Percentiles rank a stretch among this genome's conserved stretches.
Evolutionary conservation across 1,140 invertebrate species (phyloP).

Genomic region (Plectus sambesii): DNA sequence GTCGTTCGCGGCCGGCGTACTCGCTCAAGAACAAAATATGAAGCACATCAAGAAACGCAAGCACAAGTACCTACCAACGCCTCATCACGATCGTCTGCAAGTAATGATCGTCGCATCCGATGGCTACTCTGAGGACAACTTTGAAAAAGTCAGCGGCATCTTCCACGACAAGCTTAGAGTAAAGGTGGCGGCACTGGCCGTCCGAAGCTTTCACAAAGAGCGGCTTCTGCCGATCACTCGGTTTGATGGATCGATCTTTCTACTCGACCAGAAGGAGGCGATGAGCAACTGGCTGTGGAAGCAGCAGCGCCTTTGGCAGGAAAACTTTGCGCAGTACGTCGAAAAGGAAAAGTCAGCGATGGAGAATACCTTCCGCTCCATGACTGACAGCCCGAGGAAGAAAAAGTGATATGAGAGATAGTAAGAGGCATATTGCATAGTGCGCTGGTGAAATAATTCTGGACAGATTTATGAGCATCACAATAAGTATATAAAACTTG

Average conservation of each 20-base stretch:
- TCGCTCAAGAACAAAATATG: conserved; percentile 40
- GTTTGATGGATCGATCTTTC: conserved; percentile 37
- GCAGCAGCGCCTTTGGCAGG: conserved; percentile 37
- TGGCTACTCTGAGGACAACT: conserved; percentile 34
- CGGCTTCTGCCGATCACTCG: conserved; percentile 31
- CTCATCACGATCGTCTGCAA: conserved; percentile 35
- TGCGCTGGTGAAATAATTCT: too few relatives aligned
- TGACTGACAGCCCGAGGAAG: too few relatives aligned
- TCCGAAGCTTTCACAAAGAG: conserved; percentile 24
- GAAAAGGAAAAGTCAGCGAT: conserved; percentile 31
- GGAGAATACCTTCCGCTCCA: too few relatives aligned
- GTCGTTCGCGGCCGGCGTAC: conserved; percentile 34
- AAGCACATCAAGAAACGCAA: conserved; percentile 25
- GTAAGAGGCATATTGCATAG: too few relatives aligned
- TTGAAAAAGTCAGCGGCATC: conserved; percentile 35
- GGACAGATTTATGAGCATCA: too few relatives aligned
- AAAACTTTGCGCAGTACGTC: conserved; percentile 31
- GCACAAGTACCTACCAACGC: conserved; percentile 33
- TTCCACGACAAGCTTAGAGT: conserved; percentile 30
- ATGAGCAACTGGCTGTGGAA: conserved; percentile 39
- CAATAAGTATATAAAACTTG: too few relatives aligned
- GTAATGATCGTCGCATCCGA: conserved; percentile 37
- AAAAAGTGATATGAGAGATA: too few relatives aligned
- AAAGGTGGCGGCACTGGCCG: background rate
- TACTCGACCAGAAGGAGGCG: conserved; percentile 32